These are phyloP conservation scores for Atherinosoma microstoma DNA, from an alignment of 2,797 vertebrate species.

Conservation along the genomic window DNA sequence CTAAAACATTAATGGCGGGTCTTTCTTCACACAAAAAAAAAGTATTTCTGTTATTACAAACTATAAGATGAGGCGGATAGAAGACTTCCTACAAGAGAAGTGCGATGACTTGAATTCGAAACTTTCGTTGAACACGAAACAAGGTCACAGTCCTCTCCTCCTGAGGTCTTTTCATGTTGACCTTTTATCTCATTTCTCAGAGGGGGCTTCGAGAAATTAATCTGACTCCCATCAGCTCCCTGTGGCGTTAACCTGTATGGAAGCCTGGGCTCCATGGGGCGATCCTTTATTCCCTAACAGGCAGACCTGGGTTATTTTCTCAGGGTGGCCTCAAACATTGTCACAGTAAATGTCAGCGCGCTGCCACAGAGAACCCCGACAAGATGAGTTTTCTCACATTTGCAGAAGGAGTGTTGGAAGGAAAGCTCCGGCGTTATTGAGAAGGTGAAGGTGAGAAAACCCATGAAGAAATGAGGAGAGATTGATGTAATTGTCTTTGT, in stretches of 20 bases:
- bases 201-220: not conserved
- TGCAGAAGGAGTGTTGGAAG: not conserved
- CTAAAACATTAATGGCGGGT: too few relatives aligned
- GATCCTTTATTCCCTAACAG: not conserved
- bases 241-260: not conserved
- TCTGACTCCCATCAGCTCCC: not conserved
- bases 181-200: slow-evolving; percentile 9
- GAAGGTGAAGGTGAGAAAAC: not conserved
- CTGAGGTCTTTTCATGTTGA: slow-evolving; percentile 10
- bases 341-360: not conserved
- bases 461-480: not conserved
- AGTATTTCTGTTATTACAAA: too few relatives aligned
- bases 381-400: not conserved
- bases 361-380: not conserved
- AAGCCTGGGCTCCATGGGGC: not conserved
- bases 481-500: not conserved
- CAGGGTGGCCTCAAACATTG: not conserved
- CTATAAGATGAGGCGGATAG: too few relatives aligned
- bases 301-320: not conserved
- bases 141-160: not conserved
- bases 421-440: not conserved
- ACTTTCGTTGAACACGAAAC: not conserved
- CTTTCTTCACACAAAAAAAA: too few relatives aligned
- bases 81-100: too few relatives aligned
- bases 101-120: not conserved